Base-by-base conservation (phyloP, 1,140 invertebrate species). In the Drosophila sulfurigaster region DNA sequence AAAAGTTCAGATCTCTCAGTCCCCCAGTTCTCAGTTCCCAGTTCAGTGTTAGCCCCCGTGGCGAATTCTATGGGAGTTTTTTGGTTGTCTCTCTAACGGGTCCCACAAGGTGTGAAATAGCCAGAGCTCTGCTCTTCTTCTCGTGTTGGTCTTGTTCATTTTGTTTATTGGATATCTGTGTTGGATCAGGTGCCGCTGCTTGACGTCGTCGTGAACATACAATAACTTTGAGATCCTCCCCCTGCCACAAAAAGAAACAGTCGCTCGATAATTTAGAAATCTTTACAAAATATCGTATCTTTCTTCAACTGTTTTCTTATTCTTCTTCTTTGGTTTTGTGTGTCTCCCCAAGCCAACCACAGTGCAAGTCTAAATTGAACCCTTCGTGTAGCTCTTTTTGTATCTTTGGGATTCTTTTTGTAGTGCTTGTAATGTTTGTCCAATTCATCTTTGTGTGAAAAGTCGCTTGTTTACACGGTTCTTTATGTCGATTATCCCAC, bases 121-220 rank as follows among this genome's bases (percentile, higher is more conserved):
- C 56, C 48, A 16, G 11, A 49, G 48, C 15, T 28, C 13, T 41
- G 43, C 25, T 30, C 28, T 10, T 74, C 35, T 3, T 72, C 70
- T 69, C 75, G 68, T 76, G 11, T n/a, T 82, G 66, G 35, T 63
- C 57, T 75, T 69, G 64, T 57, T 71, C 32, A 15, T 64, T 4
- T 32, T 45, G 38, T 35, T 8, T 38, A 35, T 64, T 49, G 49
- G 41, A 65, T 60, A 54, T 60, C 41, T 70, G 45, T 85, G 72
- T 80, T 88, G 80, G 57, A 88, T 87, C 82, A 88, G 81, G 80
- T 82, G 81, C 64, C 65, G 16, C 82, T 45, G 82, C 83, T 87
- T 79, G 83, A 87, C 80, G 83, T 83, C 76, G 79, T 82, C 70
- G 72, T 86, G 79, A 65, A 58, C 68, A 70, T 54, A 88, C 83